These are phyloP conservation scores for Apoderus coryli DNA, from an alignment of 2,888 invertebrate species.

Conservation along the genomic window DNA sequence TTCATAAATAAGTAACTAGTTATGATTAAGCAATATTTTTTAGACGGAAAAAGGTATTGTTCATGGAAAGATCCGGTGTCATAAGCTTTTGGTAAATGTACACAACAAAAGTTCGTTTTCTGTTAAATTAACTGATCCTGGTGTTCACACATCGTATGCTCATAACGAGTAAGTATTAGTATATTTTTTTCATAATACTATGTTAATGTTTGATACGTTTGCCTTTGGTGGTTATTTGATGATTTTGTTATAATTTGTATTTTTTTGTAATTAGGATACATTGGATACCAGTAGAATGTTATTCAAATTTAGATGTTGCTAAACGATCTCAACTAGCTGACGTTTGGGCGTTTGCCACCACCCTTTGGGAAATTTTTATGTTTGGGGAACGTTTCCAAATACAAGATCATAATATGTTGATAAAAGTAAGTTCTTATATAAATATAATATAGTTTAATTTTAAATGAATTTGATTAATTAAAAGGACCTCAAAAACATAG, in stretches of 20 bases:
- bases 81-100: slow-evolving; percentile 63
- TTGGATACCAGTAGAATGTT: slow-evolving; percentile 82
- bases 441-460: too few relatives aligned
- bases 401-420: slow-evolving; percentile 25
- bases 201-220: slow-evolving; percentile 6
- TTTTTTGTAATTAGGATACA: slow-evolving; percentile 62
- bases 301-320: slow-evolving; percentile 51
- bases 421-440: slow-evolving; percentile 23
- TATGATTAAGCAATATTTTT: slow-evolving; percentile 8
- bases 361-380: slow-evolving; percentile 84
- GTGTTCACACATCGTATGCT: slow-evolving; percentile 47
- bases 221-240: too few relatives aligned
- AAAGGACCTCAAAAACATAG: too few relatives aligned
- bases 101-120: slow-evolving; percentile 53
- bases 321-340: slow-evolving; percentile 59
- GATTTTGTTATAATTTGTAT: too few relatives aligned
- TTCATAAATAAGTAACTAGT: slow-evolving; percentile 1
- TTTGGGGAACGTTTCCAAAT: slow-evolving; percentile 40
- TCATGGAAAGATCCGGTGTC: slow-evolving; percentile 75
- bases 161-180: slow-evolving; percentile 41
- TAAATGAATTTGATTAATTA: too few relatives aligned
- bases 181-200: slow-evolving; percentile 2
- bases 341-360: slow-evolving; percentile 85
- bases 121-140: slow-evolving; percentile 75
- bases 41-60: slow-evolving; percentile 65